Evolutionary conservation across 2,113 vertebrate genomes (phyloP).

Genomic region (Canis aureus): DNA sequence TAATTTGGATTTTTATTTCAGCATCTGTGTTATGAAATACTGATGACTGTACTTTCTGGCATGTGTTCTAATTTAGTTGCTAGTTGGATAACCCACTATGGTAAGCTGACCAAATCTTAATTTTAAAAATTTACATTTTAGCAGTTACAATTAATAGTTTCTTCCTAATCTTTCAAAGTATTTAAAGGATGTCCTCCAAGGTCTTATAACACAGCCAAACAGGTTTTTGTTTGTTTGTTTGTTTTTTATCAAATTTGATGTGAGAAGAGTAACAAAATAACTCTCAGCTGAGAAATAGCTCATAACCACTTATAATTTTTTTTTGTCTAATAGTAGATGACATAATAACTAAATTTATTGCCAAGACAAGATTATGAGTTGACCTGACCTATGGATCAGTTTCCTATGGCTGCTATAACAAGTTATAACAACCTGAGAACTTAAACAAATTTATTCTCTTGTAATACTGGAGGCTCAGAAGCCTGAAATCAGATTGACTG

Average conservation of each 20-base stretch:
- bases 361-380: conserved; percentile 45
- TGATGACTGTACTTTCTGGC: conserved; percentile 58
- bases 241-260: not conserved
- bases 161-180: conserved; percentile 14
- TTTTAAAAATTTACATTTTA: conserved; percentile 54
- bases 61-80: conserved; percentile 28
- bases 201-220: not conserved
- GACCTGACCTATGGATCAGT: not conserved
- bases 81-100: conserved; percentile 19
- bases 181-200: not conserved
- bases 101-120: not conserved
- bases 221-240: not conserved
- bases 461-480: not conserved
- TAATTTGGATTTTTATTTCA: conserved; percentile 55
- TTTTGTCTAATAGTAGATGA: not conserved
- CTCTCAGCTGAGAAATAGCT: not conserved
- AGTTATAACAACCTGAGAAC: not conserved
- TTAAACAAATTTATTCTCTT: not conserved
- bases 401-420: conserved; percentile 11
- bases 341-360: conserved; percentile 11
- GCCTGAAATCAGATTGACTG: not conserved
- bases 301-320: not conserved
- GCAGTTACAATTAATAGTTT: not conserved
- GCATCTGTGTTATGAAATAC: conserved; percentile 64
- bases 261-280: conserved; percentile 27